Base-by-base conservation (phyloP, 2,113 vertebrate genomes). In the Sebastes fasciatus region DNA sequence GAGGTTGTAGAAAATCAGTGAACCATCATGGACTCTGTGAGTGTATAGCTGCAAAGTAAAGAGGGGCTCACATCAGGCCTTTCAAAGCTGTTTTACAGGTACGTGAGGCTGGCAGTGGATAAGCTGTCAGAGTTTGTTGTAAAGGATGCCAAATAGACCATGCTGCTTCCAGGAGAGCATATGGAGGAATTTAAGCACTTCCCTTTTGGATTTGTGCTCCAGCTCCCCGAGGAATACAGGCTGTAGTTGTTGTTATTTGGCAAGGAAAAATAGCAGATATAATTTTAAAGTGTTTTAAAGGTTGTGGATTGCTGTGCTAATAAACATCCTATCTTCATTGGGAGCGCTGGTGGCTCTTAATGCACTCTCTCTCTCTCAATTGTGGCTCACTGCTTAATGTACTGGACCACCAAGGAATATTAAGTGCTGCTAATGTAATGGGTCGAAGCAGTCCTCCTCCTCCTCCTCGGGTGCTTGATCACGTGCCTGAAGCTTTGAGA, bases 21-120 rank as follows among this genome's bases (percentile, higher is more conserved):
- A 90, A 89, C 88, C 92, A 90, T 93, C 92, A 91, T 79, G 40
- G 10, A 61, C 65, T 85, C 48, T 2, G 26, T 26, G 64, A 77
- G 77, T 55, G 11, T 49, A 43, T 46, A 60, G n/a, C 66, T 63
- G 58, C 68, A 70, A 69, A 79, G 21, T 65, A 49, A 43, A 83
- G 54, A 10, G 13, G 74, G 52, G 9, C 63, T 1, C 46, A 26
- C 10, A 57, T 62, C 60, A 42, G 55, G n/a, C 64, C 42, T 85
- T 74, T 69, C 8, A 46, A 75, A 78, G 63, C 64, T 10, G 74
- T 46, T 77, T 70, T 74, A 68, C 86, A 93, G 87, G 90, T 91
- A 66, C 58, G 86, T 43, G 74, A 62, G 54, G n/a, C 81, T 83
- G 79, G 82, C 68, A 68, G 61, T 71, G 79, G 75, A 82, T 54